These are phyloP conservation scores for Zosterops borbonicus DNA, from an alignment of 2,113 vertebrate genomes.

Conservation along the genomic window DNA sequence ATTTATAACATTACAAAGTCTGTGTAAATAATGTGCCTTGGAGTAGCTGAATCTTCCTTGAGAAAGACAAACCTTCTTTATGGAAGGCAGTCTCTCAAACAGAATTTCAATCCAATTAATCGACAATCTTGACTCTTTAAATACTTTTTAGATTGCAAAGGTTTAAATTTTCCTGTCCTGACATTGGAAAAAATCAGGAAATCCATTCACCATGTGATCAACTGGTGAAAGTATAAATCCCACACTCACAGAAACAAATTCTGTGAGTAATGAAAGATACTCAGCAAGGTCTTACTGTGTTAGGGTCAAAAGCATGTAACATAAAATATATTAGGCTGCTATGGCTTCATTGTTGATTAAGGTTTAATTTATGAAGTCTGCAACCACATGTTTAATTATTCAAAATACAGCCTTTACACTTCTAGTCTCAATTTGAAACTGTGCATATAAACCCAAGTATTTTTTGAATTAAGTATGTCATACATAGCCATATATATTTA, in stretches of 20 bases:
- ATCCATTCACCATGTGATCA: not conserved
- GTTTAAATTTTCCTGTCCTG: not conserved
- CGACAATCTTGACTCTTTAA: not conserved
- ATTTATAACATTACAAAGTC: not conserved
- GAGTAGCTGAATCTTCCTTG: not conserved
- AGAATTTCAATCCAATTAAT: not conserved
- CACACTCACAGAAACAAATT: accelerated
- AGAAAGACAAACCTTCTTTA: not conserved
- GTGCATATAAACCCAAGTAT: not conserved
- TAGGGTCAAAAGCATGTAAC: not conserved
- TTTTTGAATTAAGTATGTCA: not conserved
- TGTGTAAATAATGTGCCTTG: not conserved
- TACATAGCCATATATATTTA: not conserved
- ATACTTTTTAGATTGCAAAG: not conserved
- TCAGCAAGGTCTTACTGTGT: not conserved
- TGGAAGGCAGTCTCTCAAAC: not conserved
- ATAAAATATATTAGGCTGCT: not conserved
- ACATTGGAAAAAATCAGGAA: not conserved
- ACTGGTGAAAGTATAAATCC: not conserved
- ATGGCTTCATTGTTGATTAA: not conserved
- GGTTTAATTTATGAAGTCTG: not conserved
- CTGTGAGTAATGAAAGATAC: not conserved
- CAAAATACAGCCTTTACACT: not conserved
- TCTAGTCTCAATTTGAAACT: not conserved
- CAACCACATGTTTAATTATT: not conserved